These are phyloP conservation scores for Mystacornis crossleyi DNA, from an alignment of 2,113 vertebrate genomes.

Conservation along the genomic window DNA sequence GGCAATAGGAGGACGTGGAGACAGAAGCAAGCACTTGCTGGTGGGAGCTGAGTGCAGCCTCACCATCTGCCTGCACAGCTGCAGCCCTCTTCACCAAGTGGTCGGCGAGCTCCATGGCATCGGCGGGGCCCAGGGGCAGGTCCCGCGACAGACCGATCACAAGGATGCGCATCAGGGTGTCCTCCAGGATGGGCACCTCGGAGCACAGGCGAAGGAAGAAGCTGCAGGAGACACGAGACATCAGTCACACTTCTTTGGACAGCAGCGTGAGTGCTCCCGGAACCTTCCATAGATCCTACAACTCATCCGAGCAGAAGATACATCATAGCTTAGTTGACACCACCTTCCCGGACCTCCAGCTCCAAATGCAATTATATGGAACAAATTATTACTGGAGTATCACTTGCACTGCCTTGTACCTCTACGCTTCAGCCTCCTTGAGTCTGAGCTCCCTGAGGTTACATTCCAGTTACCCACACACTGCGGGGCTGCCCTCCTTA, in stretches of 20 bases:
- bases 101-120: conserved; percentile 97
- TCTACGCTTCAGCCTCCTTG: neutral
- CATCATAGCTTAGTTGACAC: neutral
- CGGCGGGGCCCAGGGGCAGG: conserved; percentile 91
- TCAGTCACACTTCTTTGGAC: neutral
- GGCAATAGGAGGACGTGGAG: neutral
- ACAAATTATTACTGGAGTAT: neutral
- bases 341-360: neutral
- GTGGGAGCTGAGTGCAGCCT: neutral
- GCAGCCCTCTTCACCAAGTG: conserved; percentile 96
- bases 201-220: conserved; percentile 98
- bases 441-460: neutral
- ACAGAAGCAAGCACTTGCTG: neutral
- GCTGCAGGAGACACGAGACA: conserved; percentile 59
- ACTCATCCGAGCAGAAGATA: neutral
- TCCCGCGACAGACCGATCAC: conserved; percentile 95
- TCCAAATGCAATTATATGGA: neutral
- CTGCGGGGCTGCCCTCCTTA: neutral
- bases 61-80: conserved; percentile 92
- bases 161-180: conserved; percentile 94
- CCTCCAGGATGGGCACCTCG: conserved; percentile 94
- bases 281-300: neutral
- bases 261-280: neutral
- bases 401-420: fast-evolving
- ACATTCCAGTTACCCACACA: neutral